Conservation (phyloP, 2,797 vertebrate genomes). For the Sphaeramia orbicularis region DNA sequence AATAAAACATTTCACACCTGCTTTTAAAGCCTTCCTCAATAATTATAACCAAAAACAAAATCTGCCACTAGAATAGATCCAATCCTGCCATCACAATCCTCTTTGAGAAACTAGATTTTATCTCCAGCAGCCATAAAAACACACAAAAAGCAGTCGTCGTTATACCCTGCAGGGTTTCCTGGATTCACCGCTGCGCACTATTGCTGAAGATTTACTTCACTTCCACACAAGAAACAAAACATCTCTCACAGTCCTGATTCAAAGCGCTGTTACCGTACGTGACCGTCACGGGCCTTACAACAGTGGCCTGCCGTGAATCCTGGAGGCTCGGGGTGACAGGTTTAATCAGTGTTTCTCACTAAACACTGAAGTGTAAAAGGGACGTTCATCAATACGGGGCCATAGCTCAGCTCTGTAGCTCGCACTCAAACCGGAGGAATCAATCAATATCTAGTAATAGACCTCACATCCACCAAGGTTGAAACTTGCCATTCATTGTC, state of each 20-base stretch:
- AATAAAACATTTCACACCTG: too few relatives aligned
- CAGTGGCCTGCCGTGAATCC: conserved; percentile 15
- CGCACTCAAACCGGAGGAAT: conserved; percentile 1
- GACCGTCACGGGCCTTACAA: conserved; percentile 4
- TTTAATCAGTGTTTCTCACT: conserved; percentile 54
- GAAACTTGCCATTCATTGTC: conserved; percentile 26
- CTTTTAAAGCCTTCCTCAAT: too few relatives aligned
- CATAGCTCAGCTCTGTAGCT: conserved; percentile 7
- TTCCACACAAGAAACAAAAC: conserved; percentile 7
- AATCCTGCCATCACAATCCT: too few relatives aligned
- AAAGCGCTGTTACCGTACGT: not conserved
- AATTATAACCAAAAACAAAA: too few relatives aligned
- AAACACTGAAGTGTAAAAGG: conserved; percentile 38
- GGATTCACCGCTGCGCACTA: not conserved
- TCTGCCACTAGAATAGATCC: too few relatives aligned
- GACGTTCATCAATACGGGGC: conserved; percentile 34
- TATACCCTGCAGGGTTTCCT: not conserved
- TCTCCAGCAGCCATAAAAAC: too few relatives aligned
- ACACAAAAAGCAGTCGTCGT: not conserved
- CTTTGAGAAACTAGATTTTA: too few relatives aligned
- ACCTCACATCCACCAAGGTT: conserved; percentile 18
- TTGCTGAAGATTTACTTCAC: not conserved
- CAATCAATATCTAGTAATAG: conserved; percentile 30
- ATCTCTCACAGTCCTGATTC: not conserved
- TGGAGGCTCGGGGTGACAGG: conserved; percentile 24